Evolutionary conservation across 2,888 invertebrate genomes (phyloP).

Genomic region (Argynnis bischoffii): DNA sequence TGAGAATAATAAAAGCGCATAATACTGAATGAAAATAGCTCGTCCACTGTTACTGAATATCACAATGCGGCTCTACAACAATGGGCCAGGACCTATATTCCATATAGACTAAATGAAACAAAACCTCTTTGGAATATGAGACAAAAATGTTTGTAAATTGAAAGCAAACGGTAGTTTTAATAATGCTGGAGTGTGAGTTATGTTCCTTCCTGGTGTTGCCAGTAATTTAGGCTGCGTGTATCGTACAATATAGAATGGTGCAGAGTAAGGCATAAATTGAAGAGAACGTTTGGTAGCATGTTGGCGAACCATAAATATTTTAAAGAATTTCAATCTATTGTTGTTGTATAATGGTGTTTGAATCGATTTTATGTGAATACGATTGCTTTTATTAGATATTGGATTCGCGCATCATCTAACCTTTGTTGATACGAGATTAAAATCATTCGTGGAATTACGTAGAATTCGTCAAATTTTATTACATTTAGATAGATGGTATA

Average conservation of each 20-base stretch:
- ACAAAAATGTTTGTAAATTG: slow-evolving; percentile 66
- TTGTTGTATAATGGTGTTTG: slow-evolving; percentile 20
- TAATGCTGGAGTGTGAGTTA: slow-evolving; percentile 43
- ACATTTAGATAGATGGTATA: too few species aligned
- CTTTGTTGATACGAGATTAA: too few species aligned
- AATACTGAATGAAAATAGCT: slow-evolving; percentile 78
- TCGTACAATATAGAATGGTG: slow-evolving; percentile 39
- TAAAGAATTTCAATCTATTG: slow-evolving; percentile 37
- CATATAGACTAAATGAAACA: slow-evolving; percentile 70
- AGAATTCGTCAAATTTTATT: too few species aligned
- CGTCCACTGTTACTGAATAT: slow-evolving; percentile 68
- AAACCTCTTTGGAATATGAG: slow-evolving; percentile 65
- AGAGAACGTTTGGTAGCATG: slow-evolving; percentile 38
- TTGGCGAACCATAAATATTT: slow-evolving; percentile 38
- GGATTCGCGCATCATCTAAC: too few species aligned
- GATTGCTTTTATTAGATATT: not conserved
- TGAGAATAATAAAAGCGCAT: slow-evolving; percentile 72
- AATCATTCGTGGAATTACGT: too few species aligned
- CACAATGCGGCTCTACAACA: slow-evolving; percentile 73
- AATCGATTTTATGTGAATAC: slow-evolving; percentile 26
- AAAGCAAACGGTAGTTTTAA: slow-evolving; percentile 49
- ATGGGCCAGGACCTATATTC: slow-evolving; percentile 70
- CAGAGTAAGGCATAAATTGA: slow-evolving; percentile 41
- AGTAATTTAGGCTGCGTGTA: slow-evolving; percentile 41
- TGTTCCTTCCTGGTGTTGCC: slow-evolving; percentile 39